Evolutionary conservation across 2,113 vertebrate species (phyloP).

Genomic region (Ptilonorhynchus violaceus): DNA sequence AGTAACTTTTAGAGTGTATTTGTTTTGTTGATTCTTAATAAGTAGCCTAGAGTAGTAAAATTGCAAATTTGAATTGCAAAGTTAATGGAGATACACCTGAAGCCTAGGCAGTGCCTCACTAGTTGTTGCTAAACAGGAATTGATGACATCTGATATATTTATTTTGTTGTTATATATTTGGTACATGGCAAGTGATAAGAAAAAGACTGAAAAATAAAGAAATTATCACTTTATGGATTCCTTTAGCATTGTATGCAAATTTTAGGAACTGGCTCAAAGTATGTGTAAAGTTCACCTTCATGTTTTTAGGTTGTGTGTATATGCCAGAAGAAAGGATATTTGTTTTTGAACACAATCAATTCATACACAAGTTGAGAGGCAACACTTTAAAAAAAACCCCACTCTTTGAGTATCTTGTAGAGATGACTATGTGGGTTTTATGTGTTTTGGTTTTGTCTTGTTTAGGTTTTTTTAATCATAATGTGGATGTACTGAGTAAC

Average conservation of each 20-base stretch:
- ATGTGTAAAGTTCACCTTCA: neutral
- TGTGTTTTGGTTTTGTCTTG: neutral
- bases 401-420: neutral
- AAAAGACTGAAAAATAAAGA: neutral
- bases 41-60: neutral
- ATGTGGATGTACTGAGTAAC: neutral
- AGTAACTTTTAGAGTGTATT: neutral
- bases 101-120: neutral
- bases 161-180: neutral
- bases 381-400: neutral
- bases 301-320: neutral
- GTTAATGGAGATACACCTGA: neutral
- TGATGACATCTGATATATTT: neutral
- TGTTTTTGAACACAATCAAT: neutral
- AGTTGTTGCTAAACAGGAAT: neutral
- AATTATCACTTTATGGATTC: neutral
- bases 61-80: neutral
- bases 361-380: neutral
- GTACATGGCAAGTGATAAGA: neutral
- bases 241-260: neutral
- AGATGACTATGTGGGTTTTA: fast-evolving
- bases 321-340: neutral
- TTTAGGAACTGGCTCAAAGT: neutral
- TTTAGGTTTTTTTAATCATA: neutral
- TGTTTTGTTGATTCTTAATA: neutral